Conservation (phyloP, 2,888 invertebrate genomes). For the Coremacera marginata region DNA sequence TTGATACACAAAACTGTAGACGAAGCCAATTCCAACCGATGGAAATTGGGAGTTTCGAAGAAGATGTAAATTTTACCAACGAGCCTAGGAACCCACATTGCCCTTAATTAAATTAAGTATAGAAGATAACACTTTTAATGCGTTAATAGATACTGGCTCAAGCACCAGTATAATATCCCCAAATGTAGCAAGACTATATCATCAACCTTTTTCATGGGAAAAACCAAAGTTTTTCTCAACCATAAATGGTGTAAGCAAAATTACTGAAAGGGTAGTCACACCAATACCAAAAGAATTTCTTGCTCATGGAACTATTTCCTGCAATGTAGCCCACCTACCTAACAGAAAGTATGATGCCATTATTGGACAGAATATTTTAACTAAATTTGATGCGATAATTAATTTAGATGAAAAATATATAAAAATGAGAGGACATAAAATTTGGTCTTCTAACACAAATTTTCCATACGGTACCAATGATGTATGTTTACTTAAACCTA, state of each 20-base stretch:
- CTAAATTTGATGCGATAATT: not conserved
- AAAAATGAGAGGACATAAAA: not conserved
- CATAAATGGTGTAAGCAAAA: not conserved
- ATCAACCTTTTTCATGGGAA: not conserved
- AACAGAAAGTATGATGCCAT: conserved; percentile 3
- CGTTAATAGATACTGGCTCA: no score
- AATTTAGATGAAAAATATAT: not conserved
- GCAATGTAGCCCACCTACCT: not conserved
- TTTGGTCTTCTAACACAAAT: not conserved
- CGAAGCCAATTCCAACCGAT: no score
- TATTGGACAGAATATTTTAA: not conserved
- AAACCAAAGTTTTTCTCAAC: not conserved
- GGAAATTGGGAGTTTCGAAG: no score
- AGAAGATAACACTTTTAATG: no score
- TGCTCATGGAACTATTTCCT: conserved; percentile 3
- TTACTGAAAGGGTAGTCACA: conserved; percentile 3
- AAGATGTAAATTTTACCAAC: no score
- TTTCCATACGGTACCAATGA: conserved; percentile 3
- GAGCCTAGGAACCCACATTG: no score
- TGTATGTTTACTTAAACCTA: not conserved
- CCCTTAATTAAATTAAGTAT: no score
- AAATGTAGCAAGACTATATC: not conserved
- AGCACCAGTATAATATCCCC: not conserved
- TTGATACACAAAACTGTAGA: no score
- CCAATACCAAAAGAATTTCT: not conserved